Base-by-base conservation (phyloP, 2,888 invertebrate species). In the Maniola hyperantus region DNA sequence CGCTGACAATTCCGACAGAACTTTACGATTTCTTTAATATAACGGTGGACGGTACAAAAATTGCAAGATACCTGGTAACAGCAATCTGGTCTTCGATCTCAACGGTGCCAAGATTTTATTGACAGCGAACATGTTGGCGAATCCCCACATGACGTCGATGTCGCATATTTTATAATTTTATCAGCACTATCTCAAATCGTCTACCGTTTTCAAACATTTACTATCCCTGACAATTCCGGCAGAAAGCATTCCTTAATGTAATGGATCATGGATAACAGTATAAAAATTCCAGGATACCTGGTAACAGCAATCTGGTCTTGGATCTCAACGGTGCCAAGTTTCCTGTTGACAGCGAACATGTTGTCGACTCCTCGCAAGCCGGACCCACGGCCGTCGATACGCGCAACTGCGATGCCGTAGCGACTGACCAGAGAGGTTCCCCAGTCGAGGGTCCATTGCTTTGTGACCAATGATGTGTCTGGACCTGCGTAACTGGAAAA, bases 71-170 rank as follows among this genome's bases (percentile, higher is more conserved):
- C 96, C 92, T 95, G 0, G 97, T 96, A 39, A 97, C 97, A 77
- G 94, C 94, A 67, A 99, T 96, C 88, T 99, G 98, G 89, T 99
- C 99, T 53, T 95, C 93, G 60, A 99, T 95, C 89, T 99, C 99
- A 0, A 96, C 95, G 0, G 97, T 96, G 39, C 99, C 99, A 46
- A 99, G 93, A 55, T 94, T 93, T 96, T 93, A 84, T 99, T 98
- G 51, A 97, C 92, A 6, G 26, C 26, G 26, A 26, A 26, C 26
- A 26, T 26, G 26, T 26, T 26, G 26, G 26, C 26, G 26, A 26
- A 1, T 26, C 26, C 26, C 4, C 26, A 4, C 26, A 26, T n/a
- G n/a, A 26, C 26, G 26, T 26, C 26, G 26, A 26, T 26, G 4
- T 26, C 26, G 4, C 26, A 26, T 26, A 26, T 26, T 26, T 26